phyloP scores from a whole-genome alignment of 2,113 vertebrate species.

The Passer montanus region DNA sequence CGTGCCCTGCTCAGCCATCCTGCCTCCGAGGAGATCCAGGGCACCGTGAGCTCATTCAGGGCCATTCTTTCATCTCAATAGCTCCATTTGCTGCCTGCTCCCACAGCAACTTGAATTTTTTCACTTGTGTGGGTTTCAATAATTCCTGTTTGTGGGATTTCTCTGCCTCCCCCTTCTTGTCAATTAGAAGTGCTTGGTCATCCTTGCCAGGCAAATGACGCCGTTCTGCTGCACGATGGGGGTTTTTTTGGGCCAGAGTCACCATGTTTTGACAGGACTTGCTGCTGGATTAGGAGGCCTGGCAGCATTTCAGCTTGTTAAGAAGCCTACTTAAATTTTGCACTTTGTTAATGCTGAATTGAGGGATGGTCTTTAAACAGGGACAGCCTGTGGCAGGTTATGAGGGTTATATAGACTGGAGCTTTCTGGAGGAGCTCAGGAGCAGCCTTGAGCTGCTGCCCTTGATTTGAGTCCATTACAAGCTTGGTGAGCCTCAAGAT shows the following conservation, averaged over 20 bases:
- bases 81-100: neutral
- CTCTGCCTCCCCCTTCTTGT: neutral
- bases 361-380: neutral
- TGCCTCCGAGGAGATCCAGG: neutral
- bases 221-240: neutral
- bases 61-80: neutral
- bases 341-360: neutral
- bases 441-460: neutral
- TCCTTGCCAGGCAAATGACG: neutral
- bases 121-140: neutral
- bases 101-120: neutral
- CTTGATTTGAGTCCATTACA: neutral
- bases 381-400: neutral
- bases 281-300: neutral
- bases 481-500: neutral
- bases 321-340: neutral
- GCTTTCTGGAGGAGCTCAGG: neutral
- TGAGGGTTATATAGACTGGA: neutral
- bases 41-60: neutral
- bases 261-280: neutral
- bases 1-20: accelerated
- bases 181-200: neutral
- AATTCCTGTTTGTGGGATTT: neutral
- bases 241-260: neutral
- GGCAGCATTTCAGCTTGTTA: neutral